Conservation (phyloP, 2,888 invertebrate species). For the Alentia gelatinosa region DNA sequence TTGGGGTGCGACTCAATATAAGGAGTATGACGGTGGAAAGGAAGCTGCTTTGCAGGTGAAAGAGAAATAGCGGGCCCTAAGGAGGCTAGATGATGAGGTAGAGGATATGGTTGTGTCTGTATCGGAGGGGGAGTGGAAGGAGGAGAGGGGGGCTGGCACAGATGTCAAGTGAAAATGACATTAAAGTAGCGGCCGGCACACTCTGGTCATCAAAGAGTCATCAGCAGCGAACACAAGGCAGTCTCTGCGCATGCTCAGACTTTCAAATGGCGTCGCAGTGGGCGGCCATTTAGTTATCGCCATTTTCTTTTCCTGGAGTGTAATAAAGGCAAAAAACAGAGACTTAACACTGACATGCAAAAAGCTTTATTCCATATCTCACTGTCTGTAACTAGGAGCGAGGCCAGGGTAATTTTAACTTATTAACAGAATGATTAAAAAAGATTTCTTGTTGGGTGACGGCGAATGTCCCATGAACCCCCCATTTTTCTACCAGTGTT, state of each 20-base stretch:
- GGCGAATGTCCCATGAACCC: no score
- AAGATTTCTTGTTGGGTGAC: no score
- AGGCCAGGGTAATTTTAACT: no score
- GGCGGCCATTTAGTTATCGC: background rate
- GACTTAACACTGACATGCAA: background rate
- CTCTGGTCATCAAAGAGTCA: background rate
- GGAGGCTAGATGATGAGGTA: background rate
- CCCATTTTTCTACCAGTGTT: no score
- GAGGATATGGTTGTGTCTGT: background rate
- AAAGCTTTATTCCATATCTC: background rate
- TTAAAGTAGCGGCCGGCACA: background rate
- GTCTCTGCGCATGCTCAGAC: background rate
- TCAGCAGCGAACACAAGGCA: background rate
- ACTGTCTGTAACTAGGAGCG: no score
- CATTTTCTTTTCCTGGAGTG: background rate
- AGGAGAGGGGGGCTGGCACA: background rate
- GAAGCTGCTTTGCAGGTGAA: no score
- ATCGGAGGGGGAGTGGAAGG: background rate
- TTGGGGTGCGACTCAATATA: no score
- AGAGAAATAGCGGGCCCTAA: no score
- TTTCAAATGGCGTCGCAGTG: background rate
- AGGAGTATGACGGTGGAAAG: no score
- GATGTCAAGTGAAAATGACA: background rate
- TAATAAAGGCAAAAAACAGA: background rate
- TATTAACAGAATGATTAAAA: no score